Percentiles rank a stretch among this genome's conserved stretches.
These are phyloP conservation scores for Dissostichus mawsoni DNA, from an alignment of 2,113 vertebrate species.

Conservation along the genomic window DNA sequence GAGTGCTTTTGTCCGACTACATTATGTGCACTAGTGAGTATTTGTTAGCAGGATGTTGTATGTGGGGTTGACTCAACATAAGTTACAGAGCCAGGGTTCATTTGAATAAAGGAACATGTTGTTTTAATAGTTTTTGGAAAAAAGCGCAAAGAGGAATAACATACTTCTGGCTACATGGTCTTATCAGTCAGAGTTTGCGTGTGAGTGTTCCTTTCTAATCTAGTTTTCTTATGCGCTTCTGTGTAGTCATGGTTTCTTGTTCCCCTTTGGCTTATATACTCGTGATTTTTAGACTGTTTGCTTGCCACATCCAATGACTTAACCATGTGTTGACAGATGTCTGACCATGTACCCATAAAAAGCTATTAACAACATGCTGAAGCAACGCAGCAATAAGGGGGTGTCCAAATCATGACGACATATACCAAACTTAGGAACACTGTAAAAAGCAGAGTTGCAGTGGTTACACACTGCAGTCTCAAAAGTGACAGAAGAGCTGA, in stretches of 20 bases:
- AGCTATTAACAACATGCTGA: neutral
- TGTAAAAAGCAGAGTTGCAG: neutral
- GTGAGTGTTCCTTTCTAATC: conserved; percentile 31
- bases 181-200: neutral
- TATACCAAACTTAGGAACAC: neutral
- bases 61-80: too few relatives aligned
- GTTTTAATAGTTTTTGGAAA: too few relatives aligned
- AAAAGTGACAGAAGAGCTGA: conserved; percentile 3
- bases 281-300: conserved; percentile 1
- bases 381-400: neutral
- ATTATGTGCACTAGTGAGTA: too few relatives aligned
- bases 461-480: neutral
- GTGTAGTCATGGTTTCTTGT: conserved; percentile 28
- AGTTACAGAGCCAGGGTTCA: too few relatives aligned
- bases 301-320: neutral
- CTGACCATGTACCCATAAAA: neutral
- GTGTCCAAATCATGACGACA: neutral
- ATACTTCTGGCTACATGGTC: too few relatives aligned
- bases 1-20: too few relatives aligned
- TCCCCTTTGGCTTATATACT: conserved; percentile 16
- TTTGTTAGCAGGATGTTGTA: too few relatives aligned
- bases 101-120: too few relatives aligned
- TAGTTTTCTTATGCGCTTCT: conserved; percentile 24
- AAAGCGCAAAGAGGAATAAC: too few relatives aligned
- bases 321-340: conserved; percentile 24